Percentiles rank a stretch among this genome's conserved stretches.
Evolutionary conservation across 2,797 vertebrate species (phyloP).

Genomic region (Erethizon dorsatum): DNA sequence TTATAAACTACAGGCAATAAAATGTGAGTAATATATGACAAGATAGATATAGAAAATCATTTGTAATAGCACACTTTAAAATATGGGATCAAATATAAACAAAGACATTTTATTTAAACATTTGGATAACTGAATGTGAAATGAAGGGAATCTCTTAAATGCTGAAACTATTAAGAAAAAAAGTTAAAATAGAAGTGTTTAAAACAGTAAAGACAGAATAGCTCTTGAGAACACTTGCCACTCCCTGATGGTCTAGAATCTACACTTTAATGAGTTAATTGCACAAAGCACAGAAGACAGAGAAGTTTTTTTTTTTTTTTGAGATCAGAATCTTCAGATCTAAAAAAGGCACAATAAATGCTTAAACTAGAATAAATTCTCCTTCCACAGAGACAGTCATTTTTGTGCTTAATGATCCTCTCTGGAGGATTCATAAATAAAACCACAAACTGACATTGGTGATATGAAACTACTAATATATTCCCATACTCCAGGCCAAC

Average conservation of each 20-base stretch:
- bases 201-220: not conserved
- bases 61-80: not conserved
- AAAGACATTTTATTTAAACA: not conserved
- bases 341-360: not conserved
- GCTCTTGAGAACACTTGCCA: not conserved
- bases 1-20: not conserved
- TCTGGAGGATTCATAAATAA: conserved; percentile 9
- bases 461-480: not conserved
- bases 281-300: not conserved
- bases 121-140: not conserved
- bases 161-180: not conserved
- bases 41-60: not conserved
- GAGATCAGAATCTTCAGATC: not conserved
- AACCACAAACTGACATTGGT: not conserved
- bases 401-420: not conserved
- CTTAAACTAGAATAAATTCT: not conserved
- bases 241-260: not conserved
- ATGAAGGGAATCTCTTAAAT: not conserved
- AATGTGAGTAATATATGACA: not conserved
- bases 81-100: not conserved
- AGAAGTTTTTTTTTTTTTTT: not conserved
- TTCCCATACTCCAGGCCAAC: not conserved
- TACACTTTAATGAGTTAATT: conserved; percentile 6
- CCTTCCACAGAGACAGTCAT: not conserved
- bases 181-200: not conserved